Base-by-base conservation (phyloP, 2,888 invertebrate genomes). In the Agapetus fuscipes region DNA sequence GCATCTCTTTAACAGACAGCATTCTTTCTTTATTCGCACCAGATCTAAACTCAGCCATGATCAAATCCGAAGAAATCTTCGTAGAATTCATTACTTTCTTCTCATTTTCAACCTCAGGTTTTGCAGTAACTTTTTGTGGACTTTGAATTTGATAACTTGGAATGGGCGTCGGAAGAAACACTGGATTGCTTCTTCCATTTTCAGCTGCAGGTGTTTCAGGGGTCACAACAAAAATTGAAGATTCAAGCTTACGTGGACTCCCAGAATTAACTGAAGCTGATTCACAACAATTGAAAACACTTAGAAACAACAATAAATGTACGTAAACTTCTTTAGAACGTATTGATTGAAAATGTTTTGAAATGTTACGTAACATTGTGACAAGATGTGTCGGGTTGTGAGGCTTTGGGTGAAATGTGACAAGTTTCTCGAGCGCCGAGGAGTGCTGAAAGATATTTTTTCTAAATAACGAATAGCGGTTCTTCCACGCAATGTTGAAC, bases 391-490 rank as follows among this genome's bases (percentile, higher is more conserved):
- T 20, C 20, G 5, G 4, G 5, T 20, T 9, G 20, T 6, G 9
- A 20, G 9, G 20, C 20, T 20, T 9, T 20, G 5, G 20, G 9
- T 20, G 20, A 20, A 20, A 20, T 20, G 20, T 20, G 20, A 20
- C 4, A 9, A 20, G 4, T 4, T 4, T 9, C 20, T 20, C 20
- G 20, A 20, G 9, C 9, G 20, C n/a, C n/a, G n/a, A n/a, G 9
- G 20, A 20, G 9, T 20, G 34, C 34, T 34, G 32, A 37, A 39
- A 29, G 12, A 15, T 37, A n/a, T 34, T 46, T 37, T 40, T 42
- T 39, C 46, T 32, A 37, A 31, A 43, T 42, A 39, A 40, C 37
- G 30, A 29, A 24, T 46, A 46, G 40, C 46, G 42, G 46, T 39
- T 43, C 17, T 30, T 33, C 24, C 13, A 17, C 27, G 4, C 32